Evolutionary conservation across 2,113 vertebrate species (phyloP).

Genomic region (Chaetura pelagica): DNA sequence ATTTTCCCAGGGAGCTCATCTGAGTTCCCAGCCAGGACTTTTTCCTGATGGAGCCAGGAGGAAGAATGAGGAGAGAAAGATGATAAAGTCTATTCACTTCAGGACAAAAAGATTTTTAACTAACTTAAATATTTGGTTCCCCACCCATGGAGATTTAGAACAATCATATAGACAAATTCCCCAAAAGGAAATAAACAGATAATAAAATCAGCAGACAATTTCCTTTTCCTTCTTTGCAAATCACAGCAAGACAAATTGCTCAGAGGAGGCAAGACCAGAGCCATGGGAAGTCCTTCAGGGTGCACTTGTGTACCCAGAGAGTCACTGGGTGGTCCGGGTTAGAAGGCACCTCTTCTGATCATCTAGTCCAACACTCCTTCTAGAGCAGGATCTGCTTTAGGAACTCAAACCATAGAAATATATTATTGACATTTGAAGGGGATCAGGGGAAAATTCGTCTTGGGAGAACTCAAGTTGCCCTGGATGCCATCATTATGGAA

Average conservation of each 20-base stretch:
- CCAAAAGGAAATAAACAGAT: conserved; percentile 41
- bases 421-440: neutral
- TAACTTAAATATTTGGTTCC: conserved; percentile 33
- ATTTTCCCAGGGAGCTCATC: conserved; percentile 12
- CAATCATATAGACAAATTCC: neutral
- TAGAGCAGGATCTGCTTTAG: neutral
- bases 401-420: neutral
- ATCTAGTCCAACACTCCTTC: neutral
- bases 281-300: neutral
- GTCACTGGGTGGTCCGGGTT: too few species aligned
- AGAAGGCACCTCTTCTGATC: too few species aligned
- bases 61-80: neutral
- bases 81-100: conserved; percentile 29
- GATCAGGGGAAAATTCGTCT: neutral
- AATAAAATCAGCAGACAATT: neutral
- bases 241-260: neutral
- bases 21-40: neutral
- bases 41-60: neutral
- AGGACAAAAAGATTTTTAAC: conserved; percentile 43
- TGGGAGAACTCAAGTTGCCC: neutral
- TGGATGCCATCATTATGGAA: neutral
- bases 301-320: accelerated
- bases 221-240: conserved; percentile 23
- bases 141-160: conserved; percentile 6
- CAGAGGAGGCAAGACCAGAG: neutral